These are phyloP conservation scores for Mus minutoides DNA, from an alignment of 2,797 vertebrate genomes.

Conservation along the genomic window DNA sequence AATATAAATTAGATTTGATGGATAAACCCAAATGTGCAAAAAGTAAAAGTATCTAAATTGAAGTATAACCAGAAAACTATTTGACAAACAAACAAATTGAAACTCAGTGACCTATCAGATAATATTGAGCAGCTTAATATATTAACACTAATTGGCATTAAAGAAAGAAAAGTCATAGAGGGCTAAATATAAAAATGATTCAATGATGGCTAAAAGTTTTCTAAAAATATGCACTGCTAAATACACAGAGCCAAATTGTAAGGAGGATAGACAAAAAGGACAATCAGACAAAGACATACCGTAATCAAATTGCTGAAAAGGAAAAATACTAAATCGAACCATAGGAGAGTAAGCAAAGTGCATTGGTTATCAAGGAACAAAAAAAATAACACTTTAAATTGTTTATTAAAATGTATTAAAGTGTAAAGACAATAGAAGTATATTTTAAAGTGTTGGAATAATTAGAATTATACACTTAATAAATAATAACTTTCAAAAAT, in stretches of 20 bases:
- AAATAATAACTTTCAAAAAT: slow-evolving; percentile 54
- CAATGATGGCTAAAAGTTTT: slow-evolving; percentile 21
- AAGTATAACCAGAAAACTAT: not conserved
- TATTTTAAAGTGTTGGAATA: not conserved
- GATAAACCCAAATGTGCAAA: slow-evolving; percentile 25
- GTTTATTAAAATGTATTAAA: slow-evolving; percentile 49
- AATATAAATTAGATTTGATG: slow-evolving; percentile 30
- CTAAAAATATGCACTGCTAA: slow-evolving; percentile 32
- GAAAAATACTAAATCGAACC: slow-evolving; percentile 23
- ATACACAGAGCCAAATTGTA: slow-evolving; percentile 36
- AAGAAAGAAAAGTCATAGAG: slow-evolving; percentile 18
- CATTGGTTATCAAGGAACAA: slow-evolving; percentile 15
- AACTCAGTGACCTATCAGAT: slow-evolving; percentile 2
- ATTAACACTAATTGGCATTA: slow-evolving; percentile 7
- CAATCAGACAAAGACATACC: slow-evolving; percentile 12
- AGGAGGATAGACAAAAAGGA: slow-evolving; percentile 12
- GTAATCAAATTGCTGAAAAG: slow-evolving; percentile 45
- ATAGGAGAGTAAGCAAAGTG: not conserved
- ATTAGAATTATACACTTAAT: slow-evolving; percentile 42
- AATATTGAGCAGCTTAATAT: slow-evolving; percentile 8
- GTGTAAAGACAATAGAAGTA: slow-evolving; percentile 29
- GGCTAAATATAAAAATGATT: slow-evolving; percentile 38
- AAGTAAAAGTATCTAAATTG: not conserved
- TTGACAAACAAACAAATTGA: not conserved
- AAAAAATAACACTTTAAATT: slow-evolving; percentile 18